phyloP scores from a whole-genome alignment of 2,797 vertebrate genomes.

The Phrynocephalus guinanensis region DNA sequence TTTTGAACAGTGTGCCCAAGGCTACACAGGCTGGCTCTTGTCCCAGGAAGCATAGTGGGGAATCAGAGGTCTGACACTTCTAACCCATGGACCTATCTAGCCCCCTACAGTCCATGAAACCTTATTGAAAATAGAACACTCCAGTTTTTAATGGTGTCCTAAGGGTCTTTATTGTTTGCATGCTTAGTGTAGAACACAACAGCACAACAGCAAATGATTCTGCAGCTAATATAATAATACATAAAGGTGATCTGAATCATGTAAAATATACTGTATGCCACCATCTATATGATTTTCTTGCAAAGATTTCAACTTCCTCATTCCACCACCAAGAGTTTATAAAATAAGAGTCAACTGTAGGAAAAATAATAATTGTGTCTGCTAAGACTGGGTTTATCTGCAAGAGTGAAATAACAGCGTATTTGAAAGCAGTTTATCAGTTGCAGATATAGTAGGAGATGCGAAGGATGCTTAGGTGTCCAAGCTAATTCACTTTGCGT shows the following conservation, averaged over 20 bases:
- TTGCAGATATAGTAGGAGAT: slow-evolving; percentile 61
- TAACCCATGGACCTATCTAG: no score
- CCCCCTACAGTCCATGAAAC: no score
- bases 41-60: no score
- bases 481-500: slow-evolving; percentile 66
- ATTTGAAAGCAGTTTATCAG: slow-evolving; percentile 33
- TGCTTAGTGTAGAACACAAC: not conserved
- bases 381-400: not conserved
- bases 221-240: not conserved
- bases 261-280: not conserved
- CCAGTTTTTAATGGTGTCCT: not conserved
- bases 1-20: no score
- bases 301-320: not conserved
- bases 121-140: no score
- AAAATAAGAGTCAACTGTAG: not conserved
- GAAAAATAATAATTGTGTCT: not conserved
- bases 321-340: not conserved
- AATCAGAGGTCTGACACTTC: no score
- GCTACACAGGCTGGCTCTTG: no score
- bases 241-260: not conserved
- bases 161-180: not conserved
- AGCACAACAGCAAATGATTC: not conserved
- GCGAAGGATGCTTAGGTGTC: slow-evolving; percentile 67
- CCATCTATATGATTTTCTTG: not conserved
- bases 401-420: not conserved